A percentile compares a stretch with the other conserved stretches of the same genome.
Evolutionary conservation across 1,140 invertebrate species (phyloP).

Genomic region (Cotesia typhae): DNA sequence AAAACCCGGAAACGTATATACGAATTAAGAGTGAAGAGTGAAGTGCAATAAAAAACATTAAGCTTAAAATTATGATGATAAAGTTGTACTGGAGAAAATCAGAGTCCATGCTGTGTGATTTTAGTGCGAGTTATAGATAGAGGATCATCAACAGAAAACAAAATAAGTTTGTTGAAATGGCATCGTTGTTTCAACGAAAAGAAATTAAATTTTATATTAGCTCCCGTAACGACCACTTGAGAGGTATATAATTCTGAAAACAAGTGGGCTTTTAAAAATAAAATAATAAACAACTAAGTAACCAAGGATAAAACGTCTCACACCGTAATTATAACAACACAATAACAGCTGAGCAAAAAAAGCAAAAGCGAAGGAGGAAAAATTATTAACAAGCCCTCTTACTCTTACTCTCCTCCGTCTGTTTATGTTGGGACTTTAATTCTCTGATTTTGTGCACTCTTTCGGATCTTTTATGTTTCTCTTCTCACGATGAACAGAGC

Average conservation of each 20-base stretch:
- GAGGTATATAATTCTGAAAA: constrained; percentile 24
- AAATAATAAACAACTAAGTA: constrained; percentile 17
- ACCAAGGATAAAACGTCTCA: constrained; percentile 5
- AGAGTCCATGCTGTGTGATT: background rate
- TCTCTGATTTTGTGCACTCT: constrained; percentile 5
- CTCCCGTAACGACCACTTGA: constrained; percentile 17
- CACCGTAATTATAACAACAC: background rate
- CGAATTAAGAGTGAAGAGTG: background rate
- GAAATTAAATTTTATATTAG: constrained; percentile 53
- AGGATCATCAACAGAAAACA: constrained; percentile 38
- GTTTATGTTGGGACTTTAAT: background rate
- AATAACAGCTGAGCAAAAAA: no score
- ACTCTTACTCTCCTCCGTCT: no score
- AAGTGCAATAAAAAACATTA: background rate
- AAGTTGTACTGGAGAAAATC: background rate
- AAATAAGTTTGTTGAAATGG: no score
- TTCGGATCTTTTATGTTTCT: constrained; percentile 2
- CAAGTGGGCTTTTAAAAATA: background rate
- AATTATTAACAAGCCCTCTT: background rate
- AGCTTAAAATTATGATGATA: background rate
- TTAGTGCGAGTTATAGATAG: background rate
- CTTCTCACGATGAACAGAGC: constrained; percentile 1
- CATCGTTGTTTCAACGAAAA: constrained; percentile 44
- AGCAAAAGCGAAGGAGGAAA: background rate
- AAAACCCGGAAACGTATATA: background rate